Base-by-base conservation (phyloP, 92 coral and sea anemone genomes). In the Siderastrea siderea region DNA sequence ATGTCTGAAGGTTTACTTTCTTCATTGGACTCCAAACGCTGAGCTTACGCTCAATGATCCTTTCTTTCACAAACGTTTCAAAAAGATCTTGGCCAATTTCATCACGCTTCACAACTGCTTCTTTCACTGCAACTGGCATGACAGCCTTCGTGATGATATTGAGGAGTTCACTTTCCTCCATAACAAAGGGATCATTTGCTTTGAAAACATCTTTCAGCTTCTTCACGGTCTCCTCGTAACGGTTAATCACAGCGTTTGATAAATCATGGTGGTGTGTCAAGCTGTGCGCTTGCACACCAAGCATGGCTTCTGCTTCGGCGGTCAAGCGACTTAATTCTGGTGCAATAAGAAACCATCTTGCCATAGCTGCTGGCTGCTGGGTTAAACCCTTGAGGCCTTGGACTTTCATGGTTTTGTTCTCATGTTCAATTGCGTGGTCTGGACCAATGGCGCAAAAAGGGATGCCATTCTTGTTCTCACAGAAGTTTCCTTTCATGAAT, bases 341-440 rank as follows among this genome's bases (percentile, higher is more conserved):
- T 4, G 92, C 88, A 49, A 84, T 77, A 16, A 90, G 91, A 71
- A 91, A 80, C 94, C 87, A 80, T 80, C 90, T 91, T 4, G 94
- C 81, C 91, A 81, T 59, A 43, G 94, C 94, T 43, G 62, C 85
- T 82, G 91, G 89, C 15, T 91, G 81, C 82, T 83, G 82, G n/a
- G 57, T 88, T 87, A 71, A 92, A 5, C 62, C 87, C 38, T 26
- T 26, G 38, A 26, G 38, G 38, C 38, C 38, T 26, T 0, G 38
- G 38, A 26, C 38, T 26, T 26, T 26, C 38, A 26, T 26, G 38
- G 38, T 26, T 91, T 68, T 77, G 78, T 1, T 75, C 91, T 66
- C 38, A 26, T 26, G 38, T 26, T 26, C 38, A 26, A 26, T 26
- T 26, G 38, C 38, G 0, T 26, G 38, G 0, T 26, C 38, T 26